Evolutionary conservation across 2,797 vertebrate species (phyloP).

Genomic region (Chloroceryle amazona): DNA sequence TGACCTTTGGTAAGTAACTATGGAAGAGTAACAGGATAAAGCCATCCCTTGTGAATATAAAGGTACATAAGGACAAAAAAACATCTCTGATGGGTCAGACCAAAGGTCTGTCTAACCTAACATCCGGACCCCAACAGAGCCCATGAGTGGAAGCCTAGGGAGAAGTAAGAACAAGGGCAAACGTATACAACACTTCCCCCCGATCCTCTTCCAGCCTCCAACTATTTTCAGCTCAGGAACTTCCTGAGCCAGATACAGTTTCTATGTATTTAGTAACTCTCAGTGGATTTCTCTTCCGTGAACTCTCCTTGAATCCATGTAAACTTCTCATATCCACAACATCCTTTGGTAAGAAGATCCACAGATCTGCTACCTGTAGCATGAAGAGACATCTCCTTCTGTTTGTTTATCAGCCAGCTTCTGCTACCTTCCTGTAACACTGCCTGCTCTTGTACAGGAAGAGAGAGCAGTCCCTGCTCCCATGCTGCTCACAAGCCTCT

Average conservation of each 20-base stretch:
- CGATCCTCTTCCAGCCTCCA: neutral
- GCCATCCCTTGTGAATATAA: neutral
- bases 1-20: neutral
- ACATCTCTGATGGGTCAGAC: neutral
- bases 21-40: neutral
- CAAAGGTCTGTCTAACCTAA: neutral
- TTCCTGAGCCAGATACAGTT: constrained; percentile 49
- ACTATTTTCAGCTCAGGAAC: constrained; percentile 55
- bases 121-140: neutral
- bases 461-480: neutral
- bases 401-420: neutral
- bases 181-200: neutral
- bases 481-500: neutral
- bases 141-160: neutral
- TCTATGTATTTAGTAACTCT: constrained; percentile 35
- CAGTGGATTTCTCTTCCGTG: neutral
- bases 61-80: neutral
- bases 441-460: neutral
- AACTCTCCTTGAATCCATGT: constrained; percentile 18
- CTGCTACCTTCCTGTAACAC: neutral
- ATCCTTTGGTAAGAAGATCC: constrained; percentile 1
- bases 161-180: constrained; percentile 14
- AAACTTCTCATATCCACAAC: neutral
- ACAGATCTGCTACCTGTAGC: neutral
- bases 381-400: neutral